These are phyloP conservation scores for Simalia tracyae DNA, from an alignment of 2,797 vertebrate species.

Conservation along the genomic window DNA sequence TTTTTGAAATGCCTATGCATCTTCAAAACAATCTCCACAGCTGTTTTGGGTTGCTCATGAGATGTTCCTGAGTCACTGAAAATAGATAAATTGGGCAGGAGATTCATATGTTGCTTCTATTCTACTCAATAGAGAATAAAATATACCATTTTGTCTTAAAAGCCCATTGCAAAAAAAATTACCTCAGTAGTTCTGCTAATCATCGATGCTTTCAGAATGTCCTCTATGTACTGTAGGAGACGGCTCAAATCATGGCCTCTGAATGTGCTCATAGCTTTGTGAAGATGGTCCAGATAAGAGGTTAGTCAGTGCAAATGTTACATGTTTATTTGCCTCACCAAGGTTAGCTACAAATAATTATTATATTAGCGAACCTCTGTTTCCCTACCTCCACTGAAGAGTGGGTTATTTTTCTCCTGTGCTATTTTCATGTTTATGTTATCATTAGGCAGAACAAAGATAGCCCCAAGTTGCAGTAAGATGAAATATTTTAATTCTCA, in stretches of 20 bases:
- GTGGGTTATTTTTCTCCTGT: neutral
- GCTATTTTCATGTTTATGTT: neutral
- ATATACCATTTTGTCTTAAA: neutral
- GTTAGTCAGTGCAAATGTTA: neutral
- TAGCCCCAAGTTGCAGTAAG: neutral
- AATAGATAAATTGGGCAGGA: neutral
- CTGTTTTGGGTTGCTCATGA: neutral
- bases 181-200: neutral
- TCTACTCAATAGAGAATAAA: neutral
- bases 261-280: neutral
- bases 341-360: neutral
- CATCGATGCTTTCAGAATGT: neutral
- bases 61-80: neutral
- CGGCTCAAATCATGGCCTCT: neutral
- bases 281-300: neutral
- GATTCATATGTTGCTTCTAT: neutral
- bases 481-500: slow-evolving; percentile 4
- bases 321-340: neutral
- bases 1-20: neutral
- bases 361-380: neutral
- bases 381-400: neutral
- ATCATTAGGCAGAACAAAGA: neutral
- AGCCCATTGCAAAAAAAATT: neutral
- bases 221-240: neutral
- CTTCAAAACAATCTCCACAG: neutral